phyloP scores from a whole-genome alignment of 2,113 vertebrate species.

The Strix aluco region DNA sequence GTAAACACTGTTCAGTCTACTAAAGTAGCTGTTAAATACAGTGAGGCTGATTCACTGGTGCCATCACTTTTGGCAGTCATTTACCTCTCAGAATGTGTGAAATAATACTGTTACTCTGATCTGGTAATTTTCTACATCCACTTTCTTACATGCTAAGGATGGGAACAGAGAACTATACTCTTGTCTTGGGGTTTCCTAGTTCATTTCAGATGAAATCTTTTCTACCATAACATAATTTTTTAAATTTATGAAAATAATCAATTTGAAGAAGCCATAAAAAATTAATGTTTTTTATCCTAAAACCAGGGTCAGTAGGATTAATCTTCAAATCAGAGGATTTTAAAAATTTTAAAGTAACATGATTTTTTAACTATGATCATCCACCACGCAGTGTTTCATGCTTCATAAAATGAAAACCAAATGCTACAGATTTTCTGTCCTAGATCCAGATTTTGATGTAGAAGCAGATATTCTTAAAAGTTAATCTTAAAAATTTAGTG shows the following conservation, averaged over 20 bases:
- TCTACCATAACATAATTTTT: neutral
- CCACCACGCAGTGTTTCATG: neutral
- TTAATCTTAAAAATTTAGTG: neutral
- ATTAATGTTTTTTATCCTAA: neutral
- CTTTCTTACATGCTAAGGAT: neutral
- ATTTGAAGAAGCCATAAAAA: neutral
- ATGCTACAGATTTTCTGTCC: neutral
- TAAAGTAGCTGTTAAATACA: neutral
- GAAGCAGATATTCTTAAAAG: neutral
- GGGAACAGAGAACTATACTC: neutral
- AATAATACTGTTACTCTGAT: neutral
- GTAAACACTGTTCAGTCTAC: neutral
- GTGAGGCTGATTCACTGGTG: neutral
- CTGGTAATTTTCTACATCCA: neutral
- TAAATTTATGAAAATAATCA: neutral
- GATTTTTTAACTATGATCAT: neutral
- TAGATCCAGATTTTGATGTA: neutral
- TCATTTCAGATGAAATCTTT: neutral
- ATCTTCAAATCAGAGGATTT: neutral
- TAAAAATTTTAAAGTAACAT: neutral
- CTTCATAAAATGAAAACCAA: neutral
- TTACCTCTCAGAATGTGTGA: neutral
- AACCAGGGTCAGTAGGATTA: neutral
- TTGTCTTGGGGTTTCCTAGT: neutral
- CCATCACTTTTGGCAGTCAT: neutral